Evolutionary conservation across 2,888 invertebrate species (phyloP), one percentile per base, ranked within the genome.

Genomic region (Capitulum mitella): DNA sequence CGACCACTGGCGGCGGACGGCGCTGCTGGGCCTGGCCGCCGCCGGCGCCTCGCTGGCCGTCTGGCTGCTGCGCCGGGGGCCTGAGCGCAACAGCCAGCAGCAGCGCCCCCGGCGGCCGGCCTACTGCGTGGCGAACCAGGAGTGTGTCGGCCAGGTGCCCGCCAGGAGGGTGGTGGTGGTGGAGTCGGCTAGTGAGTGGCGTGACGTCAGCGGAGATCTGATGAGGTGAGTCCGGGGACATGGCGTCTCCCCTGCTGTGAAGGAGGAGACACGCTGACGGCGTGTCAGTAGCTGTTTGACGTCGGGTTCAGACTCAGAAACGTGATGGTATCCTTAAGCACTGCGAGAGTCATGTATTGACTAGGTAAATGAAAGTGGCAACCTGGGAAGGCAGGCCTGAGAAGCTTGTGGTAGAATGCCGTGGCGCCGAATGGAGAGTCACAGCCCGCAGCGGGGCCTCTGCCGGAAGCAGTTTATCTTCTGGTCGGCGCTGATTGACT

Each of bases 21-120:
- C 70, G 37, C 26, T 40, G 26, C 40, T 70, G 26, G 40, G 22
- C 26, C 19, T 26, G 40, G 34, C 34, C 34, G 40, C 26, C 26
- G 70, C 26, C 19, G 70, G 22, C 37, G 22, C 37, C 26, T 40
- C 40, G 22, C 37, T 40, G 37, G 70, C 37, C 40, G 1, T 22
- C 70, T 70, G 70, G 70, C 70, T 70, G 70, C 26, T 37, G 70
- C 70, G 70, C 37, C 70, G 70, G 37, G 64, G 34, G 29, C 34
- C 32, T 14, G 8, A 8, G 51, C 22, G 26, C 51, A 26, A n/a
- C 58, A n/a, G n/a, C 58, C 8, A 40, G 19, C 26, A n/a, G n/a
- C n/a, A n/a, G n/a, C n/a, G n/a, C n/a, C n/a, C n/a, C n/a, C n/a
- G n/a, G n/a, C n/a, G n/a, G n/a, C n/a, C n/a, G n/a, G n/a, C n/a